Conservation (phyloP, 2,888 invertebrate species). For the Tenthredo distinguenda region DNA sequence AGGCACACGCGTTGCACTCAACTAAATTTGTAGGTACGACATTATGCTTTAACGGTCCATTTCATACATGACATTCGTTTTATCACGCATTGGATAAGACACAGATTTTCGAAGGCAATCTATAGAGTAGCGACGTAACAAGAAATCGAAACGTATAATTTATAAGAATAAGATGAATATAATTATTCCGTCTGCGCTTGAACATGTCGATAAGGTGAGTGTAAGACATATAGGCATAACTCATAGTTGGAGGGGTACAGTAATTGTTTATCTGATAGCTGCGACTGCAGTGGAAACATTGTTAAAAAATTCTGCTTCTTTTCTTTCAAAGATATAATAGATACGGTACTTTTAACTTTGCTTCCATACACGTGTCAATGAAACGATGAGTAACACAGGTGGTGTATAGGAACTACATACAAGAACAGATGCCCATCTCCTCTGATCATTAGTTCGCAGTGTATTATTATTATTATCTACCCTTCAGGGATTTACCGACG, state of each 20-base stretch:
- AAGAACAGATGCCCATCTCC: slow-evolving; percentile 7
- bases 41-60: not conserved
- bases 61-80: not conserved
- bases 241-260: not conserved
- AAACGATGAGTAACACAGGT: not conserved
- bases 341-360: not conserved
- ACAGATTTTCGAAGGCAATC: not conserved
- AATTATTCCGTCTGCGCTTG: not conserved
- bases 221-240: not conserved
- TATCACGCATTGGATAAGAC: not conserved
- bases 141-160: not conserved
- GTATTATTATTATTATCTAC: slow-evolving; percentile 26
- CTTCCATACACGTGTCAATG: not conserved
- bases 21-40: not conserved
- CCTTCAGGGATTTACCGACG: slow-evolving; percentile 21
- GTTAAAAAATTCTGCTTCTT: not conserved
- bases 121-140: not conserved
- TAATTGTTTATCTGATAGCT: not conserved
- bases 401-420: not conserved
- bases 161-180: not conserved
- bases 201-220: not conserved
- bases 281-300: not conserved
- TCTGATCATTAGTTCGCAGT: slow-evolving; percentile 14
- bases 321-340: not conserved
- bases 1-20: not conserved